These are phyloP conservation scores for Lasioglossum zephyrum DNA, from an alignment of 2,888 invertebrate genomes.

Conservation along the genomic window DNA sequence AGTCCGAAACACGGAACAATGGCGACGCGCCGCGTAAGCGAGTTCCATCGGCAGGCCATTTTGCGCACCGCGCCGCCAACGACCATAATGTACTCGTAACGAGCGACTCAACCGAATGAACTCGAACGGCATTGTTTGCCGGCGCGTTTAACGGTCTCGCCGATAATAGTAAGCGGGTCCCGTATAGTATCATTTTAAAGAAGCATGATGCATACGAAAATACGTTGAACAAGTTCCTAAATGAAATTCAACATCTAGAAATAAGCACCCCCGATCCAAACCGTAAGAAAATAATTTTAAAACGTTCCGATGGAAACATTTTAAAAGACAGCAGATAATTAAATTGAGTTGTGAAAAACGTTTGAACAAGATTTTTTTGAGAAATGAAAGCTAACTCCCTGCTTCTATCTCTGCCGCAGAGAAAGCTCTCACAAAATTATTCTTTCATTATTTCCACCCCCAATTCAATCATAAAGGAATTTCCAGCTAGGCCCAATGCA, in stretches of 20 bases:
- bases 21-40: conserved; percentile 2
- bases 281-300: too few species aligned
- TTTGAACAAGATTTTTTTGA: not conserved
- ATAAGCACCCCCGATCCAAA: too few species aligned
- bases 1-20: conserved; percentile 2
- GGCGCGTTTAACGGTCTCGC: not conserved
- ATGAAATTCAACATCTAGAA: too few species aligned
- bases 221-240: too few species aligned
- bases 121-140: conserved; percentile 20
- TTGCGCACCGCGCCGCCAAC: not conserved
- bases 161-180: not conserved
- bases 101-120: conserved; percentile 9
- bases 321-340: too few species aligned
- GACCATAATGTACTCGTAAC: conserved; percentile 1
- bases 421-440: not conserved
- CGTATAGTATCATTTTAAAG: not conserved
- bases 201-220: too few species aligned
- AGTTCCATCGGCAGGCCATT: conserved; percentile 4
- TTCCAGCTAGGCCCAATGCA: not conserved
- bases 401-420: not conserved
- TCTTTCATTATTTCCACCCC: not conserved
- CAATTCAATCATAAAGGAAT: not conserved
- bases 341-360: too few species aligned
- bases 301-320: too few species aligned
- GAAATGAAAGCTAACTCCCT: not conserved